Percentiles rank a stretch among this genome's conserved stretches.
Evolutionary conservation across 2,888 invertebrate species (phyloP).

Genomic region (Nemapogon koenigi): DNA sequence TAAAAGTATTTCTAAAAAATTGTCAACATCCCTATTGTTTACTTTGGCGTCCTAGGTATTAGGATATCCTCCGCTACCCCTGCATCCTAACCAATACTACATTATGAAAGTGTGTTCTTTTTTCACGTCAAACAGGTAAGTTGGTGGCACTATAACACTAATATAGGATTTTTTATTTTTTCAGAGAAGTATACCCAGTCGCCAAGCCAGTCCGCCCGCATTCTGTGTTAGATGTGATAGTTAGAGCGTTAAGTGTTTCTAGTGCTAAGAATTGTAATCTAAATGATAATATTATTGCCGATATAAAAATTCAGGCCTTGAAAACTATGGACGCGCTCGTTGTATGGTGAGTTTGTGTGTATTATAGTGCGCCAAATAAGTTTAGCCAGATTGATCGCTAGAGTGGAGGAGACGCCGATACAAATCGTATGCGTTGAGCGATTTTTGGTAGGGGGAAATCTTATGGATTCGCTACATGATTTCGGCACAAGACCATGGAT

Average conservation of each 20-base stretch:
- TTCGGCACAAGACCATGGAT: no score
- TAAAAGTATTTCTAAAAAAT: no score
- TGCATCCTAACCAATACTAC: no score
- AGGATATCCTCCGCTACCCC: no score
- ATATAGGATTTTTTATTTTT: slow-evolving; percentile 11
- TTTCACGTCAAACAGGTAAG: neutral
- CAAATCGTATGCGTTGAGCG: no score
- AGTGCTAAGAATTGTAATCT: slow-evolving; percentile 21
- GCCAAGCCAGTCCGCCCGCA: slow-evolving; percentile 44
- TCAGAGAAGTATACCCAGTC: slow-evolving; percentile 47
- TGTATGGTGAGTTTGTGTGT: slow-evolving; percentile 30
- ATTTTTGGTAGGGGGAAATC: no score
- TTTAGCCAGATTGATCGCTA: no score
- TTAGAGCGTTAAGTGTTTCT: slow-evolving; percentile 36
- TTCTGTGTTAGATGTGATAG: slow-evolving; percentile 33
- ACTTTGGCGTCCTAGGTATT: no score
- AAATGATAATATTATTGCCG: slow-evolving; percentile 19
- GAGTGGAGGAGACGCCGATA: no score
- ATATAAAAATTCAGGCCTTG: slow-evolving; percentile 37
- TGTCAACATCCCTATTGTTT: no score
- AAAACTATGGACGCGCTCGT: slow-evolving; percentile 42
- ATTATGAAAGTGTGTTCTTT: neutral
- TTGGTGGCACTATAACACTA: no score
- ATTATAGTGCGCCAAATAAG: neutral
- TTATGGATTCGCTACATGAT: no score